These are phyloP conservation scores for Cyanocitta stelleri DNA, from an alignment of 2,113 vertebrate species.

Conservation along the genomic window DNA sequence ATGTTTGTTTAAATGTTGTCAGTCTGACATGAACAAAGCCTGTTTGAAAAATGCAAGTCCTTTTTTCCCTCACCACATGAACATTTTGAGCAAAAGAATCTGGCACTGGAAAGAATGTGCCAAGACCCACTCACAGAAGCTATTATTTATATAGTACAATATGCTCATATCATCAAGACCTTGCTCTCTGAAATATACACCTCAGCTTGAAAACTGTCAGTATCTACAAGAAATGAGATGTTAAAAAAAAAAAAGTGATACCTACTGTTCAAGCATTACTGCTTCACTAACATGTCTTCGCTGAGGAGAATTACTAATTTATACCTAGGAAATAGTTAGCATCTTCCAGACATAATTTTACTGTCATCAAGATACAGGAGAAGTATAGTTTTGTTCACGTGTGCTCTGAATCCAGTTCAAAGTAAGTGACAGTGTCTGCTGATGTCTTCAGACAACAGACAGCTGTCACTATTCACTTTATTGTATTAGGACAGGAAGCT, in stretches of 20 bases:
- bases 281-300: not conserved
- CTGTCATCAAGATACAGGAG: not conserved
- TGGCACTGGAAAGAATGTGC: slow-evolving; percentile 12
- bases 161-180: slow-evolving; percentile 48
- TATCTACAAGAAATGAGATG: not conserved
- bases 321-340: not conserved
- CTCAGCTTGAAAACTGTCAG: slow-evolving; percentile 47
- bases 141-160: slow-evolving; percentile 56
- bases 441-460: not conserved
- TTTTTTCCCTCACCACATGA: not conserved
- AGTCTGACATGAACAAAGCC: slow-evolving; percentile 42
- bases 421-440: not conserved
- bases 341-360: not conserved
- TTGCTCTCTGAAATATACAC: slow-evolving; percentile 51
- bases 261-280: not conserved
- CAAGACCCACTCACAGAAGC: slow-evolving; percentile 16
- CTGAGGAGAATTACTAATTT: slow-evolving; percentile 18
- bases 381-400: not conserved
- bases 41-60: slow-evolving; percentile 25
- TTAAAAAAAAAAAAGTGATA: not conserved
- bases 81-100: slow-evolving; percentile 19
- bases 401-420: not conserved
- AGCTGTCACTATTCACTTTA: not conserved
- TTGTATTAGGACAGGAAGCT: not conserved
- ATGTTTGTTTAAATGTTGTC: slow-evolving; percentile 29